Conservation (phyloP, 2,797 vertebrate genomes). For the Holocentrus rufus region DNA sequence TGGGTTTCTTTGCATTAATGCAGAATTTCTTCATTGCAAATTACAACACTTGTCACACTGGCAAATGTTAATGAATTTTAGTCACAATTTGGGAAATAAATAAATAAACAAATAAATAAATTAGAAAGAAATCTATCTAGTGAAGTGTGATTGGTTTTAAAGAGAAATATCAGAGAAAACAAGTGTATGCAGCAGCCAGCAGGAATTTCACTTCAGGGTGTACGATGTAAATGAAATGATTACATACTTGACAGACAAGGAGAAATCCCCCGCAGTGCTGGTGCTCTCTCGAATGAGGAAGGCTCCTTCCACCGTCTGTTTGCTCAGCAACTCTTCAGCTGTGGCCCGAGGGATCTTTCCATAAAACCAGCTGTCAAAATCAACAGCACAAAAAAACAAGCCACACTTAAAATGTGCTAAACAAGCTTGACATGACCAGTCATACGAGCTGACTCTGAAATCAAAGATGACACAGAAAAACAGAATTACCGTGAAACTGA, state of each 20-base stretch:
- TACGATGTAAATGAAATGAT: neutral
- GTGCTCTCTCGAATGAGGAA: constrained; percentile 90
- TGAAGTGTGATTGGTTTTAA: neutral
- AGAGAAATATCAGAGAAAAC: neutral
- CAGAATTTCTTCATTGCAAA: too few relatives aligned
- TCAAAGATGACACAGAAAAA: neutral
- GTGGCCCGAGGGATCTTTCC: constrained; percentile 88
- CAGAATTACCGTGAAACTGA: neutral
- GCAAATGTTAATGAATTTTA: too few relatives aligned
- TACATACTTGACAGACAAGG: constrained; percentile 89
- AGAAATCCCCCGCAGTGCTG: constrained; percentile 88
- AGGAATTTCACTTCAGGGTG: neutral
- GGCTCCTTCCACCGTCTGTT: constrained; percentile 90
- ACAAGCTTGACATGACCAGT: too few relatives aligned
- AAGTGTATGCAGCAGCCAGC: neutral
- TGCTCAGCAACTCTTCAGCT: constrained; percentile 90
- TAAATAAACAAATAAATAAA: too few relatives aligned
- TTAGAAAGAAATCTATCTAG: neutral
- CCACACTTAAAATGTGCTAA: too few relatives aligned
- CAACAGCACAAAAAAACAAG: neutral
- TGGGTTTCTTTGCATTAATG: too few relatives aligned
- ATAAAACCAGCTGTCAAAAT: constrained; percentile 87
- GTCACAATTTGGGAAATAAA: too few relatives aligned
- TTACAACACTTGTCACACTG: too few relatives aligned
- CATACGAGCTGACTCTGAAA: too few relatives aligned